Evolutionary conservation across 2,797 vertebrate species (phyloP).

Genomic region (Poeciliopsis gracilis): DNA sequence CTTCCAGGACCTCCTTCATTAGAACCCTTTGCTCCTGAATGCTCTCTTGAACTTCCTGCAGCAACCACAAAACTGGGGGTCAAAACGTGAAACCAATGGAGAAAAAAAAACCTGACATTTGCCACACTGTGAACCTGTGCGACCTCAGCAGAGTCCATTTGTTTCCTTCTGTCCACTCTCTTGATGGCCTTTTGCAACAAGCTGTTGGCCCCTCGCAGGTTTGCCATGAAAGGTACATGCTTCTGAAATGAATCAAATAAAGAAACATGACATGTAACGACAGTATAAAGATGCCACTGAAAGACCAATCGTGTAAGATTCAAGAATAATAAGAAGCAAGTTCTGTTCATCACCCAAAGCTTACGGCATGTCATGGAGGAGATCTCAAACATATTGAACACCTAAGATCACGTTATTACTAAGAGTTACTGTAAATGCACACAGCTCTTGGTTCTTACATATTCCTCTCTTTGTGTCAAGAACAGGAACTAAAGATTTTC

Average conservation of each 20-base stretch:
- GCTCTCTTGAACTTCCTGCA: conserved; percentile 82
- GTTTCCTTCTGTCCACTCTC: conserved; percentile 77
- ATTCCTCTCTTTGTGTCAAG: background rate
- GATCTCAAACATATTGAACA: background rate
- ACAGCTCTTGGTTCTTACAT: background rate
- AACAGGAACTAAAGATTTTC: background rate
- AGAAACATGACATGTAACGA: conserved; percentile 5
- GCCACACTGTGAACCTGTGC: background rate
- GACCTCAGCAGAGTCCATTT: conserved; percentile 82
- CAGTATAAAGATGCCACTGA: background rate
- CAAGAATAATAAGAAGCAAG: conserved; percentile 1
- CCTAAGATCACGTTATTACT: background rate
- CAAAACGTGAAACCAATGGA: conserved; percentile 26
- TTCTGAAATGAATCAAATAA: conserved; percentile 75
- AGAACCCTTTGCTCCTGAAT: conserved; percentile 84
- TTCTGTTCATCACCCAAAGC: background rate
- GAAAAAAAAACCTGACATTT: background rate
- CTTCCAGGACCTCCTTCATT: conserved; percentile 89
- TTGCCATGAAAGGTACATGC: conserved; percentile 83
- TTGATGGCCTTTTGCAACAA: conserved; percentile 86
- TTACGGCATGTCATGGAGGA: background rate
- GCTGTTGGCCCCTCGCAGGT: conserved; percentile 81
- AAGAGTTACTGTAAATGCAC: background rate
- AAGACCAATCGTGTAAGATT: background rate
- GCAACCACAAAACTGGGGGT: conserved; percentile 8